Percentiles rank a stretch among this genome's conserved stretches.
Conservation (phyloP, 2,888 invertebrate genomes). For the Rhamnusium bicolor region DNA sequence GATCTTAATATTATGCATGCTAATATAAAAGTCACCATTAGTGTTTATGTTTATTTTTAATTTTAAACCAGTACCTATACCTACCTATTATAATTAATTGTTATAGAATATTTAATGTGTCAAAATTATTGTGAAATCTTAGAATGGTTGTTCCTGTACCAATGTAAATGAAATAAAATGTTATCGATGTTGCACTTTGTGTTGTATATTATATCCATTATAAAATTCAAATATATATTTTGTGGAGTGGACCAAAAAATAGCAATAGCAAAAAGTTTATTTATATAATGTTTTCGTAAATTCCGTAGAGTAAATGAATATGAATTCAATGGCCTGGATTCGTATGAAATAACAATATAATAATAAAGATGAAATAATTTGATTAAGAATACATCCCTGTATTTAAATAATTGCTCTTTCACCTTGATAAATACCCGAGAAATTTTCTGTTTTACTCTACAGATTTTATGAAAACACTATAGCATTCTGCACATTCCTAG, state of each 20-base stretch:
- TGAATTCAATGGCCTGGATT: too few relatives aligned
- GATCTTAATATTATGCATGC: constrained; percentile 20
- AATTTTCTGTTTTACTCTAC: too few relatives aligned
- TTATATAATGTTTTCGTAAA: too few relatives aligned
- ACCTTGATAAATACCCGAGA: too few relatives aligned
- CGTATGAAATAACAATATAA: too few relatives aligned
- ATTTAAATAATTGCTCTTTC: too few relatives aligned
- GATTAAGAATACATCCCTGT: too few relatives aligned
- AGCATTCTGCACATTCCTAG: not conserved
- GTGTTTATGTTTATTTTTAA: constrained; percentile 3
- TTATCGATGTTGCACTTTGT: constrained; percentile 31
- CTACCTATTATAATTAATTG: not conserved
- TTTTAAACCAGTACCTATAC: not conserved
- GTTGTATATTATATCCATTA: constrained; percentile 17
- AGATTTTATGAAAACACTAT: too few relatives aligned
- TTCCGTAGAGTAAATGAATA: too few relatives aligned
- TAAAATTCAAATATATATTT: not conserved
- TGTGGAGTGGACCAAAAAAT: not conserved
- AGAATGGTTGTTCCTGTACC: constrained; percentile 10
- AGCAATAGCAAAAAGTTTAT: too few relatives aligned
- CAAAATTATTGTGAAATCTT: constrained; percentile 41
- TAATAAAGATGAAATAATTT: too few relatives aligned
- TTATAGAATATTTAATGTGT: constrained; percentile 39
- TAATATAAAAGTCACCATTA: constrained; percentile 10
- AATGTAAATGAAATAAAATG: constrained; percentile 16